Base-by-base conservation (phyloP, 2,888 invertebrate genomes). In the Plutella xylostella region DNA sequence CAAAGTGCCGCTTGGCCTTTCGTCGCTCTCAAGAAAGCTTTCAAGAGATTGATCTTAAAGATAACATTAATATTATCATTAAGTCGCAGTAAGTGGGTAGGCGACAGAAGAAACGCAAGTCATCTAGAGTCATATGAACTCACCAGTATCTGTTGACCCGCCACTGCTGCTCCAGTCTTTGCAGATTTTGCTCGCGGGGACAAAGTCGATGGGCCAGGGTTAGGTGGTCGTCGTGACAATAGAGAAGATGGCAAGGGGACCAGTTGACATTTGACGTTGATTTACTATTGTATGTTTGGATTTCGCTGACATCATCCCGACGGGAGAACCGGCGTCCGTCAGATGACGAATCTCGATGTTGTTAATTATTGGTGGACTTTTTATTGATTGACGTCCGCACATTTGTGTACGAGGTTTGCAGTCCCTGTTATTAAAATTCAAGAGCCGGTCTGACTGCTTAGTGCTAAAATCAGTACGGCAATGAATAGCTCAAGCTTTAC, bases 51-150 rank as follows among this genome's bases (percentile, higher is more conserved):
- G 68, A 70, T 78, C 68, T 73, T 63, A 63, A 55, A 72, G 74
- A 75, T 73, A 78, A 71, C 67, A 75, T 76, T 76, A 79, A 79
- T 79, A 77, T 76, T 79, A 74, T 79, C 78, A 78, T 80, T 82
- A 77, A 64, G 43, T 20, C 42, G 14, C 56, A 64, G 71, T 65
- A 75, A 79, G 82, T 78, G 74, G 72, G 69, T 63, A 72, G 72
- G 72, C 77, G 79, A 82, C 80, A 79, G 61, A 64, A 57, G 68
- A 73, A 68, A 58, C 47, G 70, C 80, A 52, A 75, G 82, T 83
- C 82, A 83, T 63, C 54, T 25, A 15, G 20, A 15, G 44, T 43
- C 44, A 54, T 55, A 46, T 45, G 50, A n/a, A 28, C 17, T 6
- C 12, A 9, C 41, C 41, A 30, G 12, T 22, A 1, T n/a, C 7